Evolutionary conservation across 2,113 vertebrate genomes (phyloP), one percentile per base, ranked within the genome.

Genomic region (Cyanoderma ruficeps): DNA sequence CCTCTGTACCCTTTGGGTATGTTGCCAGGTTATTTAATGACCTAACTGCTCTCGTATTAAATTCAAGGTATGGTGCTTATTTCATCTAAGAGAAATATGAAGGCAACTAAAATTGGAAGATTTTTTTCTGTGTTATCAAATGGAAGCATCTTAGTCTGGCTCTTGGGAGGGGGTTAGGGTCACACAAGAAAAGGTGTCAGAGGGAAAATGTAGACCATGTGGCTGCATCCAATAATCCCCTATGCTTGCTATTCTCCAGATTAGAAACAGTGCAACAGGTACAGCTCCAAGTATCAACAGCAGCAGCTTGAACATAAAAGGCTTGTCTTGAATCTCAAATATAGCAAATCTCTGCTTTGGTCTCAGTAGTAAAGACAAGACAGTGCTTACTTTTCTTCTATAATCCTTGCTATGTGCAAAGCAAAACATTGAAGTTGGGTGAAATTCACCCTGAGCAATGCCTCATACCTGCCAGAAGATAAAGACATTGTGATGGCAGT

Each of bases 221-320:
- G 76, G 55, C 67, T 76, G 13, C 46, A 47, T 71, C 78, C 41
- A 75, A 8, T 57, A 91, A 94, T 83, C 10, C 15, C 53, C 68
- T 87, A 5, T 30, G 21, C 17, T 91, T 60, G 22, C 5, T 77
- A 15, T 63, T 93, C 55, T 77, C 53, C 69, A 89, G 85, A 95
- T 96, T 83, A 89, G 42, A 93, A 94, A 70, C 64, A 89, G 42
- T 25, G 31, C 65, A 83, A 50, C 63, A 78, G 70, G 61, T 81
- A 80, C 15, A 60, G 56, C 35, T 91, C 83, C 64, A 84, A 87
- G 25, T 50, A 92, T 72, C 79, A 85, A 81, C 46, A 81, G 70
- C 33, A 67, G 50, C 46, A 90, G 44, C 46, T 87, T 90, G 80
- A 94, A 83, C 18, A 83, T 52, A 72, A 94, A 95, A 94, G 33